Evolutionary conservation across 2,797 vertebrate genomes (phyloP).

Genomic region (Mormyrops boulengeri): DNA sequence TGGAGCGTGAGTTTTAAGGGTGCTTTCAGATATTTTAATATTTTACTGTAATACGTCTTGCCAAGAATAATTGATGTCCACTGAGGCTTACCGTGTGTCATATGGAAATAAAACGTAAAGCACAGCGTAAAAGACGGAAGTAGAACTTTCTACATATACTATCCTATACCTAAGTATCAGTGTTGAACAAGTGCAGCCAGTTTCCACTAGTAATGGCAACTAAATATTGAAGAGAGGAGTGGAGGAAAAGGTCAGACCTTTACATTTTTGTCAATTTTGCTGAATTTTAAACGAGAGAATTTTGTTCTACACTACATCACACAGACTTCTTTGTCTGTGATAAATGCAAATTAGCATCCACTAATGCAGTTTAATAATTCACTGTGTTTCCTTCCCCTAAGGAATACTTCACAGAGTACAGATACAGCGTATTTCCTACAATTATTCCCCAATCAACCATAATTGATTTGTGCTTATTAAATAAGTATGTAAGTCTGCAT

Average conservation of each 20-base stretch:
- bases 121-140: not conserved
- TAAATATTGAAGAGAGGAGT: not conserved
- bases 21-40: not conserved
- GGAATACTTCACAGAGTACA: not conserved
- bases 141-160: not conserved
- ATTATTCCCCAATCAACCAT: not conserved
- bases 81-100: not conserved
- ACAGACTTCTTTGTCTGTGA: not conserved
- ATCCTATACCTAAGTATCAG: not conserved
- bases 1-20: not conserved
- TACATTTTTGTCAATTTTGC: not conserved
- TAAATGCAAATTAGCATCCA: not conserved
- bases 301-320: not conserved
- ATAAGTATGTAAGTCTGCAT: not conserved
- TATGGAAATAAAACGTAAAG: not conserved
- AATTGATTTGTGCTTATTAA: constrained; percentile 4
- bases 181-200: not conserved
- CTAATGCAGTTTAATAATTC: not conserved
- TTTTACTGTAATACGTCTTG: not conserved
- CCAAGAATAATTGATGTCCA: not conserved
- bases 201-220: not conserved
- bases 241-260: not conserved
- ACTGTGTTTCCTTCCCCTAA: not conserved
- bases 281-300: not conserved
- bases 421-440: not conserved